These are phyloP conservation scores for Diaperis boleti DNA, from an alignment of 2,888 invertebrate species.

Conservation along the genomic window DNA sequence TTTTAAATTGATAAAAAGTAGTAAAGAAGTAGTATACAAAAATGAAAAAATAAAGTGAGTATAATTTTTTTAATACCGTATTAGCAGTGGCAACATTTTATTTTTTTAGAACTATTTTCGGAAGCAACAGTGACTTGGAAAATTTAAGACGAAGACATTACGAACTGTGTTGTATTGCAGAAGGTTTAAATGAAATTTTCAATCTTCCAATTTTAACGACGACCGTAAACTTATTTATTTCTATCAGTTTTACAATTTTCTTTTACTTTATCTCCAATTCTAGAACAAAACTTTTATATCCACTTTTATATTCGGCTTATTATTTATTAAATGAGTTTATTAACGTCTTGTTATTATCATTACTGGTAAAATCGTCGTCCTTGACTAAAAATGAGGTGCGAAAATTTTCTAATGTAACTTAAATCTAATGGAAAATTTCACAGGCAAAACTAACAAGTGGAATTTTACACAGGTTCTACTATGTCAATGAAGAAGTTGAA, in stretches of 20 bases:
- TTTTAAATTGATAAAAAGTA: constrained; percentile 16
- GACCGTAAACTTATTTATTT: constrained; percentile 17
- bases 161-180: constrained; percentile 8
- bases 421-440: background rate
- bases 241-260: constrained; percentile 26
- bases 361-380: background rate
- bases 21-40: too few relatives aligned
- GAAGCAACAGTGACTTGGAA: constrained; percentile 19
- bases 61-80: too few relatives aligned
- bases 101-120: too few relatives aligned
- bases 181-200: constrained; percentile 16
- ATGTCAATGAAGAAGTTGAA: constrained; percentile 21
- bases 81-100: too few relatives aligned
- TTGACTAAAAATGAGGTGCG: constrained; percentile 12
- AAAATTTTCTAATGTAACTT: background rate
- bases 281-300: background rate
- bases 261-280: constrained; percentile 20
- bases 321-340: background rate
- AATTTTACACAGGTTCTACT: constrained; percentile 5
- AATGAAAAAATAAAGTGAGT: too few relatives aligned
- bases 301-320: constrained; percentile 7
- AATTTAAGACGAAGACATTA: constrained; percentile 15
- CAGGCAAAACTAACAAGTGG: constrained; percentile 14
- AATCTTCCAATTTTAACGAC: constrained; percentile 19
- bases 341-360: background rate